Base-by-base conservation (phyloP, 1,140 invertebrate genomes). In the Polyergus mexicanus region DNA sequence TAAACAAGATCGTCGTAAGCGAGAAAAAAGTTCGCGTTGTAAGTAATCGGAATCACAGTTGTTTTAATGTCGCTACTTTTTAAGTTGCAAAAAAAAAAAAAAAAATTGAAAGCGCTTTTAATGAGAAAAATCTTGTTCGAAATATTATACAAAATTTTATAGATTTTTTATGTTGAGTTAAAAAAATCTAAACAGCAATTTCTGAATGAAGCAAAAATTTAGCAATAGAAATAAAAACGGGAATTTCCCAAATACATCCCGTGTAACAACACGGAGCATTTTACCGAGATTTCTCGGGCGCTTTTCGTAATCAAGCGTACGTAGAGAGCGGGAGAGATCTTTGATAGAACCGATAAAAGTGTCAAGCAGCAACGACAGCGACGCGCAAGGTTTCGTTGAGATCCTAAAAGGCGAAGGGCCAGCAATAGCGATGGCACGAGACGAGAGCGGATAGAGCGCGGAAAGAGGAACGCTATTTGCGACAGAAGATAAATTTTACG, bases 401-500 rank as follows among this genome's bases (percentile, higher is more conserved):
- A 32, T 58, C 60, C 25, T 76, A 77, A 86, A 88, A 88, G 41
- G 16, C 54, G 51, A 58, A 56, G 41, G 38, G 38, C 11, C 22
- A 38, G 60, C 19, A 8, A 58, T 66, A 28, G 38, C n/a, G 69
- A 81, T 25, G 16, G 25, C 28, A 25, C 10, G 41, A 65, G 22
- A 80, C 13, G 58, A 62, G 51, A 60, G 38, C 22, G 25, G 54
- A 25, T 62, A 51, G 35, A 66, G 28, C 25, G 51, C 32, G 8
- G 25, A 51, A 28, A 69, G 78, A 74, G 72, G 77, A 72, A 75
- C 72, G 72, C 63, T 54, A 86, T 86, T 86, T 22, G 83, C 65
- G 69, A 72, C 65, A 38, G 65, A 69, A 84, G 87, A 89, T 89
- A 89, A 89, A 89, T 89, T 89, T 89, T 89, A 89, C 85, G 78